Base-by-base conservation (phyloP, 2,888 invertebrate species). In the Ditylenchus weischeri region DNA sequence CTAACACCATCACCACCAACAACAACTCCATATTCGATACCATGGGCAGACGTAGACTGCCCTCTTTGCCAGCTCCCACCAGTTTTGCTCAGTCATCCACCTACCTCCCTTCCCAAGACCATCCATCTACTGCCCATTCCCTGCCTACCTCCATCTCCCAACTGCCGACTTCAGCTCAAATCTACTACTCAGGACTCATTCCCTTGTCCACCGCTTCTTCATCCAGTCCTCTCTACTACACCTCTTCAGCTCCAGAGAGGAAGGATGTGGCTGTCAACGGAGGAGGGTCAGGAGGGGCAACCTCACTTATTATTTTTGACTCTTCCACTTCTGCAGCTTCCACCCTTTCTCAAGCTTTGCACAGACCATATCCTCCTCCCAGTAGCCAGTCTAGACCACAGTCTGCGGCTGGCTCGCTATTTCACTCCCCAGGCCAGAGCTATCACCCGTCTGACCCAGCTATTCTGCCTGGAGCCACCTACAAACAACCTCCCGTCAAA, bases 31-130 rank as follows among this genome's bases (percentile, higher is more conserved):
- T 60, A 36, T 35, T 21, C 38, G 36, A 35, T 10, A 36, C 36
- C 36, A 80, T 80, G 80, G 81, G 81, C 62, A 73, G 80, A 61
- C 75, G 80, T 29, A 79, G 78, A 71, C 76, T 81, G 67, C 81
- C 81, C 62, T 78, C 80, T 29, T 64, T 74, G 57, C 74, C 74
- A 15, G 47, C 64, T 13, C 65, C 47, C 35, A 47, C 58, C 38
- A 35, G 38, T 23, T 18, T 11, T 21, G 15, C 13, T 38, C 35
- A n/a, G 35, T n/a, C 51, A 36, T 19, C 19, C 54, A 21, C 29
- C 11, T 50, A 35, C 23, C 21, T 29, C 23, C 48, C 48, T 29
- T 48, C 15, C 15, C 36, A 29, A n/a, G 18, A 43, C 21, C 50
- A 51, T 35, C 50, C 15, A 38, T 50, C n/a, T 19, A 57, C 38